Base-by-base conservation (phyloP, 2,113 vertebrate species). In the Callospermophilus lateralis region DNA sequence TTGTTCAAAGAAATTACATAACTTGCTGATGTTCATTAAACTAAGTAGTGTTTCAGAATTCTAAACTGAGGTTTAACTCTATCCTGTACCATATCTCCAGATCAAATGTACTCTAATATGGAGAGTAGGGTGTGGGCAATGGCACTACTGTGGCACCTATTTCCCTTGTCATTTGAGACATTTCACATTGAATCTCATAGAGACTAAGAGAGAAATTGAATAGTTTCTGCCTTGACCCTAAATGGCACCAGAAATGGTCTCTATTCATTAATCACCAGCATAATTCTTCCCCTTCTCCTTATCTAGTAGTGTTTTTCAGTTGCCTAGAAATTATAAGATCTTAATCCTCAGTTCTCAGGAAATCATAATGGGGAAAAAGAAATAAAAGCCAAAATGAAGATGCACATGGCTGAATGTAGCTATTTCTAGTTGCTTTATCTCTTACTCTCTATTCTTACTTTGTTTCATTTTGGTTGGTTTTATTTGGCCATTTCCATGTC, bases 131-230 rank as follows among this genome's bases (percentile, higher is more conserved):
- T 74, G 10, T 39, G 6, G 13, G 16, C 30, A 13, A 24, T 20
- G 24, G 32, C n/a, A 76, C 0, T 45, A 4, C 0, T 1, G 34
- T 9, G n/a, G 0, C 10, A 6, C 34, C 6, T n/a, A 28, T 24
- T 84, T 76, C 42, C 61, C 30, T 80, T 80, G 1, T 2, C 8
- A 20, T 20, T 53, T 74, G 48, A 76, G 22, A 16, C n/a, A 83
- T 37, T 73, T 4, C 3, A 51, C 1, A 4, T 78, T 61, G 26
- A 6, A 53, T 83, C 10, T 24, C 39, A 72, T 1, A 80, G 9
- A 79, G 8, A 73, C 17, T 16, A 12, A 72, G 16, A 16, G 6
- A 2, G 84, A 51, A 61, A 20, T 4, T 53, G 32, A 93, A 67
- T 10, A 20, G 1, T 81, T 81, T 55, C 68, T 24, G 51, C 3